Evolutionary conservation across 2,113 vertebrate genomes (phyloP).

Genomic region (Nibea albiflora): DNA sequence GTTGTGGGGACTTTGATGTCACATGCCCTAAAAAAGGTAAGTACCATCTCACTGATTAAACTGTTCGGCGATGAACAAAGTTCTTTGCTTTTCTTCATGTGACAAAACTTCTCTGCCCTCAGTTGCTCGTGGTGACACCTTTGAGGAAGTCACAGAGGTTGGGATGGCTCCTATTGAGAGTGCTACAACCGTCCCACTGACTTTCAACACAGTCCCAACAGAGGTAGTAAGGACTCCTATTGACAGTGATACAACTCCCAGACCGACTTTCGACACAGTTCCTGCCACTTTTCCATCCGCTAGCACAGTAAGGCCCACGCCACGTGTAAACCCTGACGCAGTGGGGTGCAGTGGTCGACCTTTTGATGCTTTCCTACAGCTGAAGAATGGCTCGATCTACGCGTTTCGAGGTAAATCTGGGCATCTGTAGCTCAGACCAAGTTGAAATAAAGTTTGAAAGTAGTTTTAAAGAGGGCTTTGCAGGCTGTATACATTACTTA

Average conservation of each 20-base stretch:
- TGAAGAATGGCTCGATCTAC: conserved; percentile 94
- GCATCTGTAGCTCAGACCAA: no score
- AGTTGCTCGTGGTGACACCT: conserved; percentile 80
- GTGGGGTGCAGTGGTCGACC: conserved; percentile 85
- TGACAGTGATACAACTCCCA: background rate
- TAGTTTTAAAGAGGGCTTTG: no score
- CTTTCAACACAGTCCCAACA: background rate
- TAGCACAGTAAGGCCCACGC: background rate
- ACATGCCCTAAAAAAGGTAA: conserved; percentile 89
- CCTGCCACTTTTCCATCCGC: background rate
- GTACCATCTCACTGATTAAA: background rate
- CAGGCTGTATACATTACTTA: background rate
- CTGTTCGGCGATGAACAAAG: background rate
- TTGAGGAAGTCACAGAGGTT: conserved; percentile 33
- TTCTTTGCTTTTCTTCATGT: background rate
- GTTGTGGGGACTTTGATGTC: conserved; percentile 87
- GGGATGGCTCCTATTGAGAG: accelerated
- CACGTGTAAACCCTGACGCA: conserved; percentile 52
- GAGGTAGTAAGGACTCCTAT: background rate
- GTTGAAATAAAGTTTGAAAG: no score
- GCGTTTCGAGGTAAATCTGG: conserved; percentile 91
- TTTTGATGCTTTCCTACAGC: conserved; percentile 93
- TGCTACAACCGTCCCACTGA: background rate
- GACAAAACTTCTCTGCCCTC: conserved; percentile 3
- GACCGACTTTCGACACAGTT: background rate